These are phyloP conservation scores for Homalodisca vitripennis DNA, from an alignment of 1,140 invertebrate genomes.

Conservation along the genomic window DNA sequence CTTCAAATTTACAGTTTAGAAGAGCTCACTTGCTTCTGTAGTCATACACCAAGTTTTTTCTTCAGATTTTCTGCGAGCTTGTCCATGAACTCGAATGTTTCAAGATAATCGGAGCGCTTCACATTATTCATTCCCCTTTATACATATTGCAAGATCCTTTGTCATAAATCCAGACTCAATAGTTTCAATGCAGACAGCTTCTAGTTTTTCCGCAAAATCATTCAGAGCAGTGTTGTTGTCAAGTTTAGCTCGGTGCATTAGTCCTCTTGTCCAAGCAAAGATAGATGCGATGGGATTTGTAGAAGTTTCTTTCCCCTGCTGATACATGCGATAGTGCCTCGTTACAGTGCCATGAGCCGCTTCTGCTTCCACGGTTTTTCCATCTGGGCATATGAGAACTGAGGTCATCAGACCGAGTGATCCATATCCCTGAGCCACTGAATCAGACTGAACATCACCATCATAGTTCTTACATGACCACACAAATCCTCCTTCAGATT, in stretches of 20 bases:
- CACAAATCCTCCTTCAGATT: constrained; percentile 97
- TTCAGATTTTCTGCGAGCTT: constrained; percentile 93
- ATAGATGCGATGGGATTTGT: constrained; percentile 99
- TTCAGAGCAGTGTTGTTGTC: constrained; percentile 79
- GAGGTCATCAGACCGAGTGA: constrained; percentile 96
- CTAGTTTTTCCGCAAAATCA: constrained; percentile 79
- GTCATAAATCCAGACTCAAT: constrained; percentile 96
- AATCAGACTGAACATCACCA: constrained; percentile 98
- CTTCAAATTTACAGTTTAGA: too few relatives aligned
- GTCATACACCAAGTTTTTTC: constrained; percentile 57
- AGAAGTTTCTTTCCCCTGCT: constrained; percentile 95
- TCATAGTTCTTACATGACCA: constrained; percentile 99
- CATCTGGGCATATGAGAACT: constrained; percentile 92
- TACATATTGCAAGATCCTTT: constrained; percentile 98
- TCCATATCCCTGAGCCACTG: constrained; percentile 92
- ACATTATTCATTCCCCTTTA: constrained; percentile 90
- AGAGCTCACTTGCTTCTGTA: constrained; percentile 33
- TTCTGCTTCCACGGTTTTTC: constrained; percentile 95
- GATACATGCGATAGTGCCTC: constrained; percentile 89
- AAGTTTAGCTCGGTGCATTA: constrained; percentile 89
- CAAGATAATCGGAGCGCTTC: constrained; percentile 83
- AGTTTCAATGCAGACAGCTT: constrained; percentile 89
- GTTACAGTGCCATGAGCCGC: constrained; percentile 98
- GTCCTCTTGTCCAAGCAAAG: constrained; percentile 95
- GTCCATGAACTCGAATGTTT: constrained; percentile 97